Base-by-base conservation (phyloP, 2,888 invertebrate genomes). In the Nebria salina region DNA sequence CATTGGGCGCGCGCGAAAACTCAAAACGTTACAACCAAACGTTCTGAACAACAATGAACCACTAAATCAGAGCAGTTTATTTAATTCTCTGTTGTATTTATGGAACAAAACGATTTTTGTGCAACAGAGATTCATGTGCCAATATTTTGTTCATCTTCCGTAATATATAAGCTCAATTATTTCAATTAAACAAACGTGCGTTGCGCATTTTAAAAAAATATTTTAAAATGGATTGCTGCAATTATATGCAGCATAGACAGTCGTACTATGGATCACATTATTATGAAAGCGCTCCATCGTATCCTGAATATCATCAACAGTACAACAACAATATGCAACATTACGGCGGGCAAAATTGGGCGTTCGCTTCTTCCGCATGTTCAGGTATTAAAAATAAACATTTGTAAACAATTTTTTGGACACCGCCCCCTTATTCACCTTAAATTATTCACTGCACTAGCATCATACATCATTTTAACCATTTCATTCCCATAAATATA, bases 171-270 rank as follows among this genome's bases (percentile, higher is more conserved):
- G 54, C 54, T 54, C 54, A 54, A 54, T 54, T 54, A 54, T 54
- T 54, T 54, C 54, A 54, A 54, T 54, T 54, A 54, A 54, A 54
- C 11, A 7, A 54, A 13, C 54, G 54, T 54, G 54, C 54, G 54
- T 54, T 54, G 2, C 54, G 54, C 54, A 54, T 54, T 11, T 54
- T 54, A 7, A 7, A 8, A 78, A 72, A 20, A 68, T 65, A 73
- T n/a, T 54, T 75, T 41, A 82, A 70, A 81, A 89, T 89, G 89
- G 88, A 89, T 85, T 89, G 89, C 85, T 89, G 89, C 85, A 89
- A 89, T 85, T 89, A 88, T 83, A 86, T 89, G 87, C 87, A 87
- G 82, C 88, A 88, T 84, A 85, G 87, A 78, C 87, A 87, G 83
- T 85, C 86, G 72, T 87, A 87, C 83, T 88, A 88, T 83, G 87